Evolutionary conservation across 2,797 vertebrate genomes (phyloP), one percentile per base, ranked within the genome.

Genomic region (Urocyon cinereoargenteus): DNA sequence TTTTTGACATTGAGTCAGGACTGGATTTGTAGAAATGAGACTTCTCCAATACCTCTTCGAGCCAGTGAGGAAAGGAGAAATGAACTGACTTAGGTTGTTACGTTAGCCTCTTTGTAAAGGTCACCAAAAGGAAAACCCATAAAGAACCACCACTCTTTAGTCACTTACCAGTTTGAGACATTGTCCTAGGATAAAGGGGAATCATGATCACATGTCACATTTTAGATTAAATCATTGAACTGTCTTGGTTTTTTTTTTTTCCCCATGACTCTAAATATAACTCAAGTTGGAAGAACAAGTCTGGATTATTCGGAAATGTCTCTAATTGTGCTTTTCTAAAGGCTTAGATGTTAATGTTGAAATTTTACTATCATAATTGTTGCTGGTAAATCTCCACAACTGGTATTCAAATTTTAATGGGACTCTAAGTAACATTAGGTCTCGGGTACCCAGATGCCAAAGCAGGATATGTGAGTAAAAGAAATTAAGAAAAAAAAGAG

Each of bases 1-100:
- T 1, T 73, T 77, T 92, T 93, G 73, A 45, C 40, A 95, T 78
- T 68, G 68, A 81, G 57, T 95, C 75, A 86, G 22, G 62, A 89
- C 66, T 64, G 93, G 49, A 57, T 98, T 93, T 97, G 87, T 86
- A 83, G 85, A 97, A 92, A 79, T 77, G 81, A 95, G 64, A 96
- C 72, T 97, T 98, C 61, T 92, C 75, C 68, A 83, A 24, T 79
- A 45, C n/a, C 40, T 82, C 66, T 92, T 92, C 90, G 79, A 93
- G 28, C 70, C 73, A 61, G 10, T 36, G 28, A 95, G 7, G 10
- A 91, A 5, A 87, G 28, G 73, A 5, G 66, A 51, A 55, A 70
- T 5, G 49, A 45, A 73, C 19, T 18, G 15, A 72, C 22, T 82
- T 59, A 79, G 36, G 78, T 18, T 22, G 90, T 93, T 92, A 70